Percentiles rank a stretch among this genome's conserved stretches.
Conservation (phyloP, 2,113 vertebrate genomes). For the Synodontis membranacea region DNA sequence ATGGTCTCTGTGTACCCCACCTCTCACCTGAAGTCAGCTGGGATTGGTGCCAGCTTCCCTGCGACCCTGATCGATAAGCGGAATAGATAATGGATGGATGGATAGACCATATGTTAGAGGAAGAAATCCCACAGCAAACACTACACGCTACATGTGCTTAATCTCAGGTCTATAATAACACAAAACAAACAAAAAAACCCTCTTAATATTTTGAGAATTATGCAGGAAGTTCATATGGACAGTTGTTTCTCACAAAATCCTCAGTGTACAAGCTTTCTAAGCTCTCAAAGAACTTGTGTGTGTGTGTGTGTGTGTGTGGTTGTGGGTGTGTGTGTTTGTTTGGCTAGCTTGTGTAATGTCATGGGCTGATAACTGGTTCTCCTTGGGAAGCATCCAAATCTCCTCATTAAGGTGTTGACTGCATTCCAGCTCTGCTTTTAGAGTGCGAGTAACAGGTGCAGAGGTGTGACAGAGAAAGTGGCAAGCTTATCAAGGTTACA, state of each 20-base stretch:
- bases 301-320: background rate
- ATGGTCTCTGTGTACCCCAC: no score
- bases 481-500: slow-evolving; percentile 41
- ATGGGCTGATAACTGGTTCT: slow-evolving; percentile 41
- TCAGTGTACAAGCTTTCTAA: slow-evolving; percentile 19
- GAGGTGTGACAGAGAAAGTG: slow-evolving; percentile 36
- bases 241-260: background rate
- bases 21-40: no score
- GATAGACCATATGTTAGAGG: background rate
- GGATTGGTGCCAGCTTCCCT: no score
- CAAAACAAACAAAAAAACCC: background rate
- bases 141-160: background rate
- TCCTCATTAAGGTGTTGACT: slow-evolving; percentile 39
- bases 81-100: no score
- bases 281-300: background rate
- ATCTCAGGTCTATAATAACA: background rate
- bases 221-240: background rate
- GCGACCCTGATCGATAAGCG: no score
- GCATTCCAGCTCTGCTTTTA: slow-evolving; percentile 37
- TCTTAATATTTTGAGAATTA: background rate
- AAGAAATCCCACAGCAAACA: background rate
- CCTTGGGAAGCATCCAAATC: slow-evolving; percentile 37
- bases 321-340: slow-evolving; percentile 10
- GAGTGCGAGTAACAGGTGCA: slow-evolving; percentile 22
- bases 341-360: slow-evolving; percentile 19